Evolutionary conservation across 30 jellyfish, hydroid and myxozoan genomes (phyloP).

Genomic region (Sanderia malayensis): DNA sequence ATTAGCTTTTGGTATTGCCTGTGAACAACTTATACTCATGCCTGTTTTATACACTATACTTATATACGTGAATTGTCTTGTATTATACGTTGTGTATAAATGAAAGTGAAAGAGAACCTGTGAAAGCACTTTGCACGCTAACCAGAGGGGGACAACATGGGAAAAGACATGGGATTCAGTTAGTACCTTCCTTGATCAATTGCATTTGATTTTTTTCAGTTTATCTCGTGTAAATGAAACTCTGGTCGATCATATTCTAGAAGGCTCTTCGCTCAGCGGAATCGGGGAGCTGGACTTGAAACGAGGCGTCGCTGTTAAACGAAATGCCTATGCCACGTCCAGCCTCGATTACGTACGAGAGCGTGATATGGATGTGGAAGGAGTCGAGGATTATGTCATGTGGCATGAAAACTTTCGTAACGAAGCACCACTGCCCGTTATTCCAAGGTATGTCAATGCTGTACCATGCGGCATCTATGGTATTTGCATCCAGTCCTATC

Average conservation of each 20-base stretch:
- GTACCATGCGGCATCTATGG: no score
- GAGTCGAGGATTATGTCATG: slow-evolving; percentile 90
- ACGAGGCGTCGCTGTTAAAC: slow-evolving; percentile 32
- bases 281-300: slow-evolving; percentile 21
- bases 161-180: no score
- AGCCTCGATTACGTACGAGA: slow-evolving; percentile 84
- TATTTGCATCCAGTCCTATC: no score
- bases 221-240: slow-evolving; percentile 25
- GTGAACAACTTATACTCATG: no score
- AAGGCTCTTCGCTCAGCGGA: slow-evolving; percentile 61
- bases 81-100: no score
- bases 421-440: slow-evolving; percentile 71
- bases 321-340: slow-evolving; percentile 21
- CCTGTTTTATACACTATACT: no score
- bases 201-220: slow-evolving; percentile 33
- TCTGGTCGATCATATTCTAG: slow-evolving; percentile 37
- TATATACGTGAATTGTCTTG: no score
- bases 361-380: slow-evolving; percentile 95
- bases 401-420: slow-evolving; percentile 91
- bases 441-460: slow-evolving; percentile 93
- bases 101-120: no score
- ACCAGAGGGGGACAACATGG: no score
- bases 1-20: no score
- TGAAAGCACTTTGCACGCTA: no score
- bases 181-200: no score